A percentile compares a stretch with the other conserved stretches of the same genome.
These are phyloP conservation scores for Tetraodon nigroviridis DNA, from an alignment of 2,113 vertebrate species.

Conservation along the genomic window DNA sequence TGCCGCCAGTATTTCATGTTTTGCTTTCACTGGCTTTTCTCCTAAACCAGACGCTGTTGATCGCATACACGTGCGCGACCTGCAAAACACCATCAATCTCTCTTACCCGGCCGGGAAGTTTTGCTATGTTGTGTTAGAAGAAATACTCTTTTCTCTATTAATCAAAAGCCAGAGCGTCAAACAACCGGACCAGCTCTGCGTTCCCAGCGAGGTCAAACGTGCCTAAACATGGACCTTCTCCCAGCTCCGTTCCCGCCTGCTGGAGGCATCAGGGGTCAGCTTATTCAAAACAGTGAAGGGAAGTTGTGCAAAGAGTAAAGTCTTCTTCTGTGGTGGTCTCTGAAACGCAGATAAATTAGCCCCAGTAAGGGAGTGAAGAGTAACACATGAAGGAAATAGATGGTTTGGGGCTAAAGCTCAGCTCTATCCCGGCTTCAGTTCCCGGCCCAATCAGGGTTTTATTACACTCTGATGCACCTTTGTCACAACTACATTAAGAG, in stretches of 20 bases:
- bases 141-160: constrained; percentile 3
- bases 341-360: constrained; percentile 9
- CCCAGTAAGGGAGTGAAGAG: neutral
- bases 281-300: constrained; percentile 11
- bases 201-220: constrained; percentile 15
- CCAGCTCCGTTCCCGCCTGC: constrained; percentile 1
- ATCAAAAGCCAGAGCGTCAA: constrained; percentile 2
- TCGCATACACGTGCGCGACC: neutral
- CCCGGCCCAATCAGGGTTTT: neutral
- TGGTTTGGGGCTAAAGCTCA: constrained; percentile 16
- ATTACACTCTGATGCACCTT: constrained; percentile 8
- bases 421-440: neutral
- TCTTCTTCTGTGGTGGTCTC: constrained; percentile 26
- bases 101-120: neutral
- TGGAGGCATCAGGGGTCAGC: neutral
- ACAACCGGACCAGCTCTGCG: constrained; percentile 1
- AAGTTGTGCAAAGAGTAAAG: neutral
- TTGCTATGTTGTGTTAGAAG: neutral
- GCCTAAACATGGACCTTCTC: constrained; percentile 11
- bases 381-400: constrained; percentile 8
- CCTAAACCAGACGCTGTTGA: neutral
- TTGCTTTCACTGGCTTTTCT: neutral
- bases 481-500: constrained; percentile 25
- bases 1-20: neutral
- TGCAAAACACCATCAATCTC: neutral